Percentiles rank a stretch among this genome's conserved stretches.
Evolutionary conservation across 1,140 invertebrate species (phyloP).

Genomic region (Lucilia sericata): DNA sequence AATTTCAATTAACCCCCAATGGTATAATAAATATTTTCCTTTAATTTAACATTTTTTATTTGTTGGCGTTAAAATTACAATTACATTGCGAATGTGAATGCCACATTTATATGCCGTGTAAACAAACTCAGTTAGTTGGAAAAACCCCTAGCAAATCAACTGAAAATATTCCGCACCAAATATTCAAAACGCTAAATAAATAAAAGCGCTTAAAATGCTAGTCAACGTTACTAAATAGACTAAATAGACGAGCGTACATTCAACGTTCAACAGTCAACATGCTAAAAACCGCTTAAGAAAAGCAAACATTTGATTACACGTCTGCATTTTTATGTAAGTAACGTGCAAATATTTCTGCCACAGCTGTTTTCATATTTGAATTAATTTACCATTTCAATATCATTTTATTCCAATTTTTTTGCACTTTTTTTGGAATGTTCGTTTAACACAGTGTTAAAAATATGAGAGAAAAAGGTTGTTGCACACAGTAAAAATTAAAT

Average conservation of each 20-base stretch:
- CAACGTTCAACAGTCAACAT: neutral
- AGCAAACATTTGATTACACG: neutral
- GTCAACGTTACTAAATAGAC: too few species aligned
- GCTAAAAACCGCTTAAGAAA: slow-evolving; percentile 22
- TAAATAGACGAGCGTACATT: neutral
- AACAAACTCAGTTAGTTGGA: neutral
- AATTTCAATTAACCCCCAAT: neutral
- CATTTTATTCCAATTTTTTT: neutral
- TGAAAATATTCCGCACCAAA: neutral
- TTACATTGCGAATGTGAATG: neutral
- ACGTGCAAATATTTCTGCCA: neutral
- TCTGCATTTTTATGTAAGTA: neutral
- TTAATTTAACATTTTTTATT: neutral
- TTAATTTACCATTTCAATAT: slow-evolving; percentile 9
- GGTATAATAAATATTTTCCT: neutral
- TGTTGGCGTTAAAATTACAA: neutral
- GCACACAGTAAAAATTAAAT: neutral
- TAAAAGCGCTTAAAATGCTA: neutral
- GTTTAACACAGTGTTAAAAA: neutral
- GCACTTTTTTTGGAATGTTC: neutral
- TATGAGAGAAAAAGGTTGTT: neutral
- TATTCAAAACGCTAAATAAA: slow-evolving; percentile 23
- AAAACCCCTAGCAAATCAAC: neutral
- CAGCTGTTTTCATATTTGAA: neutral
- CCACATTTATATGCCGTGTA: neutral